A percentile compares a stretch with the other conserved stretches of the same genome.
These are phyloP conservation scores for Leptoteleia sp. DNA, from an alignment of 1,140 invertebrate species.

Conservation along the genomic window DNA sequence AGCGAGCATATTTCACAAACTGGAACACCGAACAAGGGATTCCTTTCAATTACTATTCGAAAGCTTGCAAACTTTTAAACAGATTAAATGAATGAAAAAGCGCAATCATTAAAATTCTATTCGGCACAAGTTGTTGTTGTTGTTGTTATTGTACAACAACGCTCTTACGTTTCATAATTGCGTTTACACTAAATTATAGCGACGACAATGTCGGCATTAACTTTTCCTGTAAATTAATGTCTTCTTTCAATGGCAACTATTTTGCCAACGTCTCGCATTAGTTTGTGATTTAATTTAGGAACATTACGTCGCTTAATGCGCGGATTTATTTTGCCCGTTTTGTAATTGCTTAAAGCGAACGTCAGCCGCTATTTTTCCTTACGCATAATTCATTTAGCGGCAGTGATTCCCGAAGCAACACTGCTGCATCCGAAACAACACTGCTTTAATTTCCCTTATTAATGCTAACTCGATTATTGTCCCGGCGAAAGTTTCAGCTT, in stretches of 20 bases:
- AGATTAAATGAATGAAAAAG: slow-evolving; percentile 49
- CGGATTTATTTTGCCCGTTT: slow-evolving; percentile 5
- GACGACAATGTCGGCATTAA: slow-evolving; percentile 5
- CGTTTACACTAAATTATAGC: slow-evolving; percentile 25
- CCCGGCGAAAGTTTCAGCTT: too few relatives aligned
- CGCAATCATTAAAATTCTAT: slow-evolving; percentile 46
- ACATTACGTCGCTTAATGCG: slow-evolving; percentile 18
- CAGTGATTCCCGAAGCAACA: slow-evolving; percentile 10
- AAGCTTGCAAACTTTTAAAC: slow-evolving; percentile 44
- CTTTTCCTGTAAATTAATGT: neutral
- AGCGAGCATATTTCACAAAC: slow-evolving; percentile 32
- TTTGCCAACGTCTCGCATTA: slow-evolving; percentile 17
- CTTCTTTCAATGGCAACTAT: slow-evolving; percentile 9
- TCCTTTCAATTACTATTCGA: slow-evolving; percentile 43
- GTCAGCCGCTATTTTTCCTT: slow-evolving; percentile 14
- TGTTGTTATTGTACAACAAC: slow-evolving; percentile 43
- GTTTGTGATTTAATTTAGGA: slow-evolving; percentile 17
- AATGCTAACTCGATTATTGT: too few relatives aligned
- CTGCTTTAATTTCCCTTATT: slow-evolving; percentile 34
- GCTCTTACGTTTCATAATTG: slow-evolving; percentile 36
- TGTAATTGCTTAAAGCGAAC: slow-evolving; percentile 23
- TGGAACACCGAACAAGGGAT: slow-evolving; percentile 32
- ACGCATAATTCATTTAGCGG: slow-evolving; percentile 11
- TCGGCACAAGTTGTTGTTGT: slow-evolving; percentile 21
- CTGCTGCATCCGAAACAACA: slow-evolving; percentile 2